These are phyloP conservation scores for Drosophila atripex DNA, from an alignment of 2,888 invertebrate species.

Conservation along the genomic window DNA sequence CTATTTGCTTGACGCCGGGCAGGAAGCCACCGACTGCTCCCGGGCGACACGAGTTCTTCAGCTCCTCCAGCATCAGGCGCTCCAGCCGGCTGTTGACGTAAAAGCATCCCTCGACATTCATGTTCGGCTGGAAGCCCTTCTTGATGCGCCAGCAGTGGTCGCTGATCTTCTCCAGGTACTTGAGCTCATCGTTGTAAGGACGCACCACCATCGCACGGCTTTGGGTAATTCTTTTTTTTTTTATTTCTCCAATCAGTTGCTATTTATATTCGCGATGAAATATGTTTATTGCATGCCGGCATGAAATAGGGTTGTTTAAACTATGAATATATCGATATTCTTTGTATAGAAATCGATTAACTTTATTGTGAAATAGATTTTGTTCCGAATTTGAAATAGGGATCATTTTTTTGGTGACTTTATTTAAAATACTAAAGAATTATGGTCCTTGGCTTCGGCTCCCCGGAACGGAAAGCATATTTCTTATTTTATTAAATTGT, in stretches of 20 bases:
- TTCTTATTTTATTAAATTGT: no score
- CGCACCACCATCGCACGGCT: conserved; percentile 91
- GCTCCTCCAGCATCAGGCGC: conserved; percentile 98
- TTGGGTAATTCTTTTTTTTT: neutral
- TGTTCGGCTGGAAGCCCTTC: conserved; percentile 99
- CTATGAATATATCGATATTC: neutral
- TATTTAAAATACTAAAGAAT: no score
- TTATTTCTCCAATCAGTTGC: neutral
- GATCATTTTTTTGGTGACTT: no score
- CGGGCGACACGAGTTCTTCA: conserved; percentile 94
- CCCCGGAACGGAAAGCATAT: no score
- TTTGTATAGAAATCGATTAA: no score
- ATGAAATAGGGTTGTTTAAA: neutral
- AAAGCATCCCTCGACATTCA: conserved; percentile 99
- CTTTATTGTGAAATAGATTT: no score
- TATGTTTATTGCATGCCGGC: conserved; percentile 19
- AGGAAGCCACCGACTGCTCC: conserved; percentile 97
- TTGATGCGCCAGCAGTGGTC: conserved; percentile 96
- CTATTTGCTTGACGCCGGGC: conserved; percentile 99
- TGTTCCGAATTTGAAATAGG: no score
- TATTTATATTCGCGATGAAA: conserved; percentile 16
- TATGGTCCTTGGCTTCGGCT: no score
- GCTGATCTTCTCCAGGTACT: conserved; percentile 95
- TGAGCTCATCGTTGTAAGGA: conserved; percentile 95
- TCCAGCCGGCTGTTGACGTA: conserved; percentile 97